phyloP scores from a whole-genome alignment of 2,888 invertebrate species.

The Odontomyia ornata region DNA sequence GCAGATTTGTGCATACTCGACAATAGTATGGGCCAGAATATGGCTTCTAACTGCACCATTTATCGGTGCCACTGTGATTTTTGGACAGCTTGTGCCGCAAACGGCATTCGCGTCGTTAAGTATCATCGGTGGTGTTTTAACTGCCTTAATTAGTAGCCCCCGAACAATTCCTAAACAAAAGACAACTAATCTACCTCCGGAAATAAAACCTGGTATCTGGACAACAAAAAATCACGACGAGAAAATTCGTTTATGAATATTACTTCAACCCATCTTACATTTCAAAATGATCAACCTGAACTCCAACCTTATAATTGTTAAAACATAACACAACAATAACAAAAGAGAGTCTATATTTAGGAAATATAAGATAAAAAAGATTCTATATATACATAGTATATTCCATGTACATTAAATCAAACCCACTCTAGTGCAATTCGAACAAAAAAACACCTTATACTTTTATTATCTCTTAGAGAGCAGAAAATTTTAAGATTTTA shows the following conservation, averaged over 20 bases:
- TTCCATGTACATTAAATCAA: neutral
- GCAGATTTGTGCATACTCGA: constrained; percentile 62
- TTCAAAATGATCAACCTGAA: neutral
- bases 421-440: constrained; percentile 29
- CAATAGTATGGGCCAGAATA: constrained; percentile 64
- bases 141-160: constrained; percentile 61
- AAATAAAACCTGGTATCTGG: constrained; percentile 63
- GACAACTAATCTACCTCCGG: constrained; percentile 63
- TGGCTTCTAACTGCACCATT: constrained; percentile 64
- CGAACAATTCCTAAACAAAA: constrained; percentile 58
- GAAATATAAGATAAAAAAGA: neutral
- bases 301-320: neutral
- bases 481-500: constrained; percentile 29
- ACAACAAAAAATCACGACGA: constrained; percentile 62
- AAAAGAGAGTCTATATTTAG: constrained; percentile 17
- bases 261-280: constrained; percentile 9
- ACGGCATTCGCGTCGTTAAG: constrained; percentile 61
- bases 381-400: neutral
- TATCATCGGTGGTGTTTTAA: constrained; percentile 61
- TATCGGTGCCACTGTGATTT: constrained; percentile 61
- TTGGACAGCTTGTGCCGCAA: constrained; percentile 62
- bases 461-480: neutral
- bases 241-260: constrained; percentile 45
- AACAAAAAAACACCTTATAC: constrained; percentile 8
- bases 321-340: neutral